Conservation (phyloP, 1,140 invertebrate genomes). For the Drosophila kurseongensis region DNA sequence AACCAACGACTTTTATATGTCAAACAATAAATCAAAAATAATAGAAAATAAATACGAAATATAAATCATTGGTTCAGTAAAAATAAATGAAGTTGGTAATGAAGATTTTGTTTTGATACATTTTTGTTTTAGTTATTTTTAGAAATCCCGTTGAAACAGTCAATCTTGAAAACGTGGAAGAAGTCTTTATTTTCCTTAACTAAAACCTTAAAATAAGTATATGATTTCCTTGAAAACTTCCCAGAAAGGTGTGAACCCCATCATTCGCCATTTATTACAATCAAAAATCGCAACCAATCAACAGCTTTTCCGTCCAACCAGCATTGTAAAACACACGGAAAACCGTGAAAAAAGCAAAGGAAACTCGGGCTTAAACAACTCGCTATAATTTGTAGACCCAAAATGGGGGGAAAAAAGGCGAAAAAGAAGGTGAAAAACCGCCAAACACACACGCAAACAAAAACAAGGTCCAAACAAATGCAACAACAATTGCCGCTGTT, state of each 20-base stretch:
- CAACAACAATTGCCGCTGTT: conserved; percentile 52
- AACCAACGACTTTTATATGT: no score
- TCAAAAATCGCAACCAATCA: conserved; percentile 18
- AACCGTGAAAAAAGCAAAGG: background rate
- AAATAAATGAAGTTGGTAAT: no score
- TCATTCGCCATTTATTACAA: background rate
- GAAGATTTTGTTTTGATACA: no score
- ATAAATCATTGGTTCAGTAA: no score
- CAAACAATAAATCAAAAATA: no score
- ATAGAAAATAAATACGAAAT: no score
- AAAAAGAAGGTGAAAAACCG: conserved; percentile 65
- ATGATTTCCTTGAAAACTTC: background rate
- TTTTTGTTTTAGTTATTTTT: no score
- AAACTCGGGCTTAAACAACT: conserved; percentile 30
- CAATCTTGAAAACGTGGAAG: no score
- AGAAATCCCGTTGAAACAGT: no score
- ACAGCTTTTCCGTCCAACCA: background rate
- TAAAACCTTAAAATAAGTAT: no score
- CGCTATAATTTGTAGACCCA: conserved; percentile 34
- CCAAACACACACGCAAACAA: conserved; percentile 72
- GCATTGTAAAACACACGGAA: background rate
- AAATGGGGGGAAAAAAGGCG: conserved; percentile 22
- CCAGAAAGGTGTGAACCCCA: background rate
- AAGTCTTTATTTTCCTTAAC: no score
- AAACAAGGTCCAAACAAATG: conserved; percentile 66